Evolutionary conservation across 2,888 invertebrate genomes (phyloP).

Genomic region (Xanthia togata): DNA sequence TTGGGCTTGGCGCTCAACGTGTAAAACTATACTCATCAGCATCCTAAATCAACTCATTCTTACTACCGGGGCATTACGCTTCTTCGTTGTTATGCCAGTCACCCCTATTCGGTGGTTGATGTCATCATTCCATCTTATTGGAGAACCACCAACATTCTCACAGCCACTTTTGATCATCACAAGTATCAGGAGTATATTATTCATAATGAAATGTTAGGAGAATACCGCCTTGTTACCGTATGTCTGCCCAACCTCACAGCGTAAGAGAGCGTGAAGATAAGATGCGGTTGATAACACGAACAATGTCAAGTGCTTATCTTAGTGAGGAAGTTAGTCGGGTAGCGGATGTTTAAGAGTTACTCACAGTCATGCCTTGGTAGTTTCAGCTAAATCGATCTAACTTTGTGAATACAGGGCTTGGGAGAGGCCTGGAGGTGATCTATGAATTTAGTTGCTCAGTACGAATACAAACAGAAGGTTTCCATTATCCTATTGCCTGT

Average conservation of each 20-base stretch:
- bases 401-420: neutral
- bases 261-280: slow-evolving; percentile 56
- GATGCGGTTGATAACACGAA: slow-evolving; percentile 38
- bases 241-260: slow-evolving; percentile 33
- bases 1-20: too few species aligned
- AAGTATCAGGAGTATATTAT: neutral
- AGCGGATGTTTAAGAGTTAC: slow-evolving; percentile 16
- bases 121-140: neutral
- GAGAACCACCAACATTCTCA: neutral
- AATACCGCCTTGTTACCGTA: slow-evolving; percentile 21
- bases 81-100: neutral
- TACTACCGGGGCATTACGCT: neutral
- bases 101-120: neutral
- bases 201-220: slow-evolving; percentile 12
- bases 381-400: slow-evolving; percentile 2
- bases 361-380: slow-evolving; percentile 16
- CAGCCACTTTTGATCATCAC: neutral
- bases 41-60: neutral
- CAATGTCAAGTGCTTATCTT: slow-evolving; percentile 57
- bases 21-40: neutral
- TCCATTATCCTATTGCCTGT: neutral
- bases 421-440: too few species aligned
- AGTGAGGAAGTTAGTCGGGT: slow-evolving; percentile 33
- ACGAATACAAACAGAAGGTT: too few species aligned
- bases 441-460: neutral